Base-by-base conservation (phyloP, 2,888 invertebrate genomes). In the Tinea semifulvella region DNA sequence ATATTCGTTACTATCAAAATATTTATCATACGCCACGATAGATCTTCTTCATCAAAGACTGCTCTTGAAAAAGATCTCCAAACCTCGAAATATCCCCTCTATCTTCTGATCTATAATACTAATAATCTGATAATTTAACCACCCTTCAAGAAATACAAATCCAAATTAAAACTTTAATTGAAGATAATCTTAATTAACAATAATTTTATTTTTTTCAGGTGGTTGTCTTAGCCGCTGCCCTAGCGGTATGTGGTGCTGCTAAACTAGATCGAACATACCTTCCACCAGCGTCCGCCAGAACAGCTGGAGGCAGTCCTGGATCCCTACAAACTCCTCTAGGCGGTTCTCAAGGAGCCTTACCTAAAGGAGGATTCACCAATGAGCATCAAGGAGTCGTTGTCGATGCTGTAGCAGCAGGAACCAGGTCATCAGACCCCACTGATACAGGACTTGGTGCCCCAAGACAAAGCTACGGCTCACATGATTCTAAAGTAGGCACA, bases 321-420 rank as follows among this genome's bases (percentile, higher is more conserved):
- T 58, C 58, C 8, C 53, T 74, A 2, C 61, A 68, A 49, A 49
- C 67, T 25, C 68, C 73, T 22, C 53, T 63, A 14, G 14, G 31
- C 14, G 20, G 50, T 3, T 63, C 54, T 28, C 49, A 51, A 3
- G 54, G 52, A n/a, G 56, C 53, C 1, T 43, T 63, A 3, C 73
- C 72, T 2, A 53, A 59, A 11, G 71, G 77, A n/a, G 63, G 75
- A 45, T 72, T 63, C 49, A 60, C 59, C 0, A 79, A 79, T 48
- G 68, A 72, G 0, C 67, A 58, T 46, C 62, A 71, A 56, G 80
- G 77, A n/a, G 70, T 80, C 0, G 72, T 79, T 0, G 75, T 80
- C 1, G 79, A 80, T 22, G 79, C 76, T 20, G 69, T 61, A 1
- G 54, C 63, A 2, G 61, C 74, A 36, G 76, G 74, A 0, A 73